A percentile compares a stretch with the other conserved stretches of the same genome.
Conservation (phyloP, 2,113 vertebrate species). For the Tympanuchus pallidicinctus region DNA sequence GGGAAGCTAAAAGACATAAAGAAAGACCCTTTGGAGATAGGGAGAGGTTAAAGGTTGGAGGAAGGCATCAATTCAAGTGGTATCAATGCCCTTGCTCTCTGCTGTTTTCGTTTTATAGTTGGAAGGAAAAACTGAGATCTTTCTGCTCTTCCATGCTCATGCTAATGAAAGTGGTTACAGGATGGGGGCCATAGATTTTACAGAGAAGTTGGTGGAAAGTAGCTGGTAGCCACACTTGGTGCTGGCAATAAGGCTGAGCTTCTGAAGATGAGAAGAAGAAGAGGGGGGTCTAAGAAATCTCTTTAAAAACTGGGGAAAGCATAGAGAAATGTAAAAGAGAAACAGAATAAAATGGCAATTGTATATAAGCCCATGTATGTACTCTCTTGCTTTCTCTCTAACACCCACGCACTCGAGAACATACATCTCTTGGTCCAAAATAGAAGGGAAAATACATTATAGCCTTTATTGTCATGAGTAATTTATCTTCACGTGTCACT, state of each 20-base stretch:
- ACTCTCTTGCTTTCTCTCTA: conserved; percentile 28
- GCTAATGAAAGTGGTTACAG: not conserved
- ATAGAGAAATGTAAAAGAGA: not conserved
- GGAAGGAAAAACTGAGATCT: not conserved
- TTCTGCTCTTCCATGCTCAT: not conserved
- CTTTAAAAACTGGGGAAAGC: not conserved
- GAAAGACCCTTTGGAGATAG: not conserved
- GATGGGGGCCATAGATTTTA: not conserved
- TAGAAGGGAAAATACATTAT: not conserved
- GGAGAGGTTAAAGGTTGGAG: not conserved
- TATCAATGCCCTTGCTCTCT: not conserved
- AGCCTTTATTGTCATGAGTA: conserved; percentile 23
- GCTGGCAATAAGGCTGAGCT: not conserved
- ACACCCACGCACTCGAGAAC: not conserved
- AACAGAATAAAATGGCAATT: conserved; percentile 33
- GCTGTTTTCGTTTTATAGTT: not conserved
- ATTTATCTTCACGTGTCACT: conserved; percentile 9
- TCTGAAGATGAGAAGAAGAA: not conserved
- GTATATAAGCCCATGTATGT: not conserved
- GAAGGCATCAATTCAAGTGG: not conserved
- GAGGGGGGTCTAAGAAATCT: not conserved
- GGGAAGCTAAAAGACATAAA: not conserved
- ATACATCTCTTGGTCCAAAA: not conserved
- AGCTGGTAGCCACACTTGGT: not conserved
- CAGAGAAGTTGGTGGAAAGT: not conserved